Evolutionary conservation across 2,888 invertebrate species (phyloP).

Genomic region (Lasioglossum malachurum): DNA sequence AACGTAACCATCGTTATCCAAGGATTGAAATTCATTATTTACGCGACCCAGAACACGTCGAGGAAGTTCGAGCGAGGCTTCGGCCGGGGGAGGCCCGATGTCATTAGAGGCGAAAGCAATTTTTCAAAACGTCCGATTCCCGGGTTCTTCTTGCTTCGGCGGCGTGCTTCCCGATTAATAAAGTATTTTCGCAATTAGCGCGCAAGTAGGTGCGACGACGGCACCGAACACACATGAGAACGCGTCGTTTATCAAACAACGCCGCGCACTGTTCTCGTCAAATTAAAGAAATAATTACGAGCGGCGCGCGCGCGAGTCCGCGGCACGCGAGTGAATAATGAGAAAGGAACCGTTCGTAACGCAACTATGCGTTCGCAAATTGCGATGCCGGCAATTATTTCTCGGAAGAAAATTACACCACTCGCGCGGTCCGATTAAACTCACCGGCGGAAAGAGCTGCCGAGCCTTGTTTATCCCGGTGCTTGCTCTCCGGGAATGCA

Average conservation of each 20-base stretch:
- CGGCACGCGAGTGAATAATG: slow-evolving; percentile 7
- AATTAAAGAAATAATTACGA: slow-evolving; percentile 28
- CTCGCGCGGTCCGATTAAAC: background rate
- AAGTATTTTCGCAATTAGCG: slow-evolving; percentile 10
- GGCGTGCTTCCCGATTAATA: background rate
- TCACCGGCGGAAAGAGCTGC: background rate
- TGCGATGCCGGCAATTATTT: slow-evolving; percentile 25
- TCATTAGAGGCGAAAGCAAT: slow-evolving; percentile 22
- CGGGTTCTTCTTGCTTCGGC: too few relatives aligned
- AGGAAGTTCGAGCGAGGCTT: background rate
- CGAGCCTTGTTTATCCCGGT: background rate
- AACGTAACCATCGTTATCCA: slow-evolving; percentile 20
- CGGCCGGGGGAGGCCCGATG: background rate
- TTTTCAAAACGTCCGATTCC: background rate
- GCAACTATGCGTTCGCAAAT: slow-evolving; percentile 22
- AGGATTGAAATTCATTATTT: slow-evolving; percentile 23
- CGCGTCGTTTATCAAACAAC: slow-evolving; percentile 24
- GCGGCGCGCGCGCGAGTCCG: background rate
- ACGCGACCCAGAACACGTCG: slow-evolving; percentile 10
- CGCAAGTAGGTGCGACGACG: background rate
- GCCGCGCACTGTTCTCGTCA: background rate
- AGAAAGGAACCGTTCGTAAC: slow-evolving; percentile 20
- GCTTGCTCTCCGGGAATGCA: background rate
- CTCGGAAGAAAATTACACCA: background rate
- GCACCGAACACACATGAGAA: background rate